Conservation (phyloP, 2,113 vertebrate species). For the Cephalopholis sonnerati region DNA sequence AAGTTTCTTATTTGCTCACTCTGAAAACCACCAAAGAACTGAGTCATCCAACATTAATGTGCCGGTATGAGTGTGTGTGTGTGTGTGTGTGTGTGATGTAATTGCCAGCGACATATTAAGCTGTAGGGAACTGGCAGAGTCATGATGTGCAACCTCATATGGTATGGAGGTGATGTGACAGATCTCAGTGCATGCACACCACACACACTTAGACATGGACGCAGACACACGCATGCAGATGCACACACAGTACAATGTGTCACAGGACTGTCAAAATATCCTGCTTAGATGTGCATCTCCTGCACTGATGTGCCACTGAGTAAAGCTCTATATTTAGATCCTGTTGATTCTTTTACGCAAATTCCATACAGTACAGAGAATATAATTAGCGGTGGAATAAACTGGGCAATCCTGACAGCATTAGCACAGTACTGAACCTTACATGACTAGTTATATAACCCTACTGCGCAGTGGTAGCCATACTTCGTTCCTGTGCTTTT, state of each 20-base stretch:
- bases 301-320: conserved; percentile 49
- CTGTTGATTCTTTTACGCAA: conserved; percentile 50
- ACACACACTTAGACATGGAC: background rate
- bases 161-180: conserved; percentile 74
- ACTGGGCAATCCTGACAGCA: background rate
- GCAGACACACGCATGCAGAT: background rate
- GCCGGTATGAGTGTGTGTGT: conserved; percentile 10
- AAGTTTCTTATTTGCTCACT: conserved; percentile 48
- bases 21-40: conserved; percentile 40
- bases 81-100: conserved; percentile 40
- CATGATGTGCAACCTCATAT: conserved; percentile 73
- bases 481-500: background rate
- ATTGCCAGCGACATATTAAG: conserved; percentile 65
- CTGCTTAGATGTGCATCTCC: conserved; percentile 69
- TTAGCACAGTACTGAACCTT: background rate
- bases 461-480: background rate
- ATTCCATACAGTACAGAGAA: conserved; percentile 7
- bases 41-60: conserved; percentile 16
- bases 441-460: background rate
- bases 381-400: background rate
- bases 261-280: conserved; percentile 70
- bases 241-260: conserved; percentile 45
- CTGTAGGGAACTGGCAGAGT: conserved; percentile 72
- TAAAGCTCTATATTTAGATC: conserved; percentile 62
- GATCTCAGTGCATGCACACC: conserved; percentile 49